phyloP scores from a whole-genome alignment of 1,140 invertebrate genomes.

The Pseudomyrmex flavicornis region DNA sequence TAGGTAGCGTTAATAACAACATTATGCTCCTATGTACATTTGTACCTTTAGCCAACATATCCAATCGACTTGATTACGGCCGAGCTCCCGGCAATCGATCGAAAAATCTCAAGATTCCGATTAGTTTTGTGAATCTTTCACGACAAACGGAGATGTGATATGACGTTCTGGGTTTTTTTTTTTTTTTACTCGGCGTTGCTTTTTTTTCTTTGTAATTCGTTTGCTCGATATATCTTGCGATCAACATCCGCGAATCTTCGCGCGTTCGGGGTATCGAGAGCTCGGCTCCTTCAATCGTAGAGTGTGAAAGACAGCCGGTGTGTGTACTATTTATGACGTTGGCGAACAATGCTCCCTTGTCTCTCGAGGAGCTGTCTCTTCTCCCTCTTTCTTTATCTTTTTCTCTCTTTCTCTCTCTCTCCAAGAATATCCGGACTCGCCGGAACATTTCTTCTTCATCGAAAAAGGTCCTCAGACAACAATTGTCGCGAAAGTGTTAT shows the following conservation, averaged over 20 bases:
- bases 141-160: neutral
- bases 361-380: neutral
- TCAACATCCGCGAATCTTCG: slow-evolving; percentile 32
- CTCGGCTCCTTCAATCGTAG: slow-evolving; percentile 79
- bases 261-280: slow-evolving; percentile 70
- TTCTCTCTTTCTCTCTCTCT: slow-evolving; percentile 17
- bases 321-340: slow-evolving; percentile 77
- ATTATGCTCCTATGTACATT: slow-evolving; percentile 84
- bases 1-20: slow-evolving; percentile 83
- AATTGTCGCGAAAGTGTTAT: neutral
- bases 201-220: neutral
- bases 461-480: slow-evolving; percentile 18
- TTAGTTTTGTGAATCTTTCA: neutral
- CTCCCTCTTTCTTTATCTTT: slow-evolving; percentile 38
- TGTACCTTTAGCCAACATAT: slow-evolving; percentile 84
- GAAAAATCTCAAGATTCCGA: neutral
- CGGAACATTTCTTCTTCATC: slow-evolving; percentile 3
- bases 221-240: neutral
- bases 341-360: slow-evolving; percentile 47
- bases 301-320: slow-evolving; percentile 83
- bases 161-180: neutral
- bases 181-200: neutral
- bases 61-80: slow-evolving; percentile 77
- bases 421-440: slow-evolving; percentile 21
- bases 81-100: slow-evolving; percentile 74